Evolutionary conservation across 2,113 vertebrate species (phyloP), one percentile per base, ranked within the genome.

Genomic region (western clawed frog (Xenopus tropicalis)): DNA sequence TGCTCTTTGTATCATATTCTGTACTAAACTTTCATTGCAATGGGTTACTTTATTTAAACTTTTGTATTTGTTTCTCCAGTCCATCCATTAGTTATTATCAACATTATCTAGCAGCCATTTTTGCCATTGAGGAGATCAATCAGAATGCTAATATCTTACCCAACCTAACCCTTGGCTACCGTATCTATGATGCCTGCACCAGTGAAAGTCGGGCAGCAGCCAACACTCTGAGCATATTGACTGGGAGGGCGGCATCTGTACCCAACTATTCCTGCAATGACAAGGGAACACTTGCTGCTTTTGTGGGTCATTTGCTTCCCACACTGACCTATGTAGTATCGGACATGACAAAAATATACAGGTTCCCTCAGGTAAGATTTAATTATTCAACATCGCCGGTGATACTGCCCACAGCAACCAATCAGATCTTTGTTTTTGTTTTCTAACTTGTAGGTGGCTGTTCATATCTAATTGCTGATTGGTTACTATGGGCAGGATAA

Each of bases 101-200:
- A 72, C 23, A 51, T 29, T 64, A 64, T 51, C 48, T 72, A 61
- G 70, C 70, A 4, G 29, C 54, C 8, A 56, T 72, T 62, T 72
- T 63, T 54, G 70, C 70, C 19, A 21, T 64, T 65, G 59, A 71
- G 37, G 46, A 71, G 3, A 71, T 71, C 37, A 71, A 71, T 24
- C 6, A 63, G 43, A 21, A 71, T 24, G 59, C 61, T 1, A 10
- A 56, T 58, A 56, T 69, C 37, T 37, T 69, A 16, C 67, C 67
- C 67, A 69, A 69, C 29, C 7, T 44, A 11, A 63, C 70, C 11
- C 24, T 71, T 23, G 70, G 70, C 9, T 72, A 54, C 48, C 61
- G 54, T 16, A 24, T 72, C 11, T 64, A 22, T 43, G 25, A 72
- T 42, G 54, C 70, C 16, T 72, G 70, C 22, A 21, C 7, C 19